phyloP scores from a whole-genome alignment of 2,888 invertebrate species.

The Cataglyphis altisquamis region DNA sequence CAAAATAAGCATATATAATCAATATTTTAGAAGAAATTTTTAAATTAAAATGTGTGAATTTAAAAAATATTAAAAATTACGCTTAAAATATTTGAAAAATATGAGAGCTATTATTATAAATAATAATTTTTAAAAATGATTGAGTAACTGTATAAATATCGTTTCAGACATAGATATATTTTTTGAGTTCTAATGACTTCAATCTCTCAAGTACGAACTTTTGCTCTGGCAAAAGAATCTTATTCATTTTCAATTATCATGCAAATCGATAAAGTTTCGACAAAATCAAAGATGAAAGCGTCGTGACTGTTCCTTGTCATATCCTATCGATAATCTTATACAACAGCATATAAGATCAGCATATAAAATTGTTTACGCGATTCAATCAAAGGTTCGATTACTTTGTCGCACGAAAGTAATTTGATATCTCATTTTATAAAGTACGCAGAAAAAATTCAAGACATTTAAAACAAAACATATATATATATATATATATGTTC shows the following conservation, averaged over 20 bases:
- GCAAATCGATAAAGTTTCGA: conserved; percentile 30
- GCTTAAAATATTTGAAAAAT: not conserved
- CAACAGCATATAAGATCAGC: conserved; percentile 61
- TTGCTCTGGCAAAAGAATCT: conserved; percentile 23
- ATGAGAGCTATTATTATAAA: not conserved
- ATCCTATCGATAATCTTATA: conserved; percentile 69
- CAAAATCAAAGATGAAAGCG: conserved; percentile 26
- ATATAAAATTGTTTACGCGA: conserved; percentile 59
- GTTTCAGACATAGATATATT: not conserved
- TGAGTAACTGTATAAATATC: conserved; percentile 3
- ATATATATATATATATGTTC: not conserved
- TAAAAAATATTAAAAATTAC: conserved; percentile 1
- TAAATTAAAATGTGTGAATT: not conserved
- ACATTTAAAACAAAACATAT: not conserved
- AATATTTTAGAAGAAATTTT: not conserved
- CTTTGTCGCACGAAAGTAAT: conserved; percentile 58
- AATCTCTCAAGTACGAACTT: not conserved
- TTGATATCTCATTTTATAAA: conserved; percentile 57
- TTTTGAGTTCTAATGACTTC: not conserved
- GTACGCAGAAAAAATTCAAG: conserved; percentile 59
- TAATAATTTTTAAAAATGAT: not conserved
- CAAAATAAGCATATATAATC: not conserved
- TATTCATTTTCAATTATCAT: conserved; percentile 42
- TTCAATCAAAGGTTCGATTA: conserved; percentile 45
- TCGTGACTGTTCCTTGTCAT: conserved; percentile 50